These are phyloP conservation scores for Mus pahari DNA, from an alignment of 2,113 vertebrate species.

Conservation along the genomic window DNA sequence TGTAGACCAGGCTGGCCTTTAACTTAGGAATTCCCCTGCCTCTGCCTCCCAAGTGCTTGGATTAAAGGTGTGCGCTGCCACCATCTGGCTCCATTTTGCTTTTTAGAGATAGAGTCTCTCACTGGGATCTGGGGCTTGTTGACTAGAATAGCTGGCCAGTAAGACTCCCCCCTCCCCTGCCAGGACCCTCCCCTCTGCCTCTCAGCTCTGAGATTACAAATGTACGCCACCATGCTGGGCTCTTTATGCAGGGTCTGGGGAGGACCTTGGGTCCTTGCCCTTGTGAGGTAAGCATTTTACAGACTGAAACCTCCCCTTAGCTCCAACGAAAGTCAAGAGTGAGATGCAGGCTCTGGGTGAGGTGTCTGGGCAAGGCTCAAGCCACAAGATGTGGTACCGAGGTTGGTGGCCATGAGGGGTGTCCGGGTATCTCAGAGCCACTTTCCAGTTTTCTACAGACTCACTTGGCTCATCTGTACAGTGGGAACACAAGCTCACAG, in stretches of 20 bases:
- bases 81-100: neutral
- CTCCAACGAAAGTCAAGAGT: neutral
- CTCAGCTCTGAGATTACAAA: neutral
- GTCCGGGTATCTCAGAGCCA: neutral
- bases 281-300: neutral
- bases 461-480: neutral
- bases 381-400: neutral
- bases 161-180: too few species aligned
- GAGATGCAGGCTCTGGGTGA: neutral
- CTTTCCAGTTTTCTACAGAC: neutral
- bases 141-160: neutral
- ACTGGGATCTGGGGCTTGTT: neutral
- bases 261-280: neutral
- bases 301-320: neutral
- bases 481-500: neutral
- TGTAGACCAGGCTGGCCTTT: neutral
- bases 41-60: neutral
- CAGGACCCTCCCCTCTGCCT: neutral
- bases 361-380: fast-evolving
- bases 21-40: neutral
- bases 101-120: neutral
- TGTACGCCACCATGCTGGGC: neutral
- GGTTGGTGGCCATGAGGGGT: neutral
- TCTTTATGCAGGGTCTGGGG: neutral
- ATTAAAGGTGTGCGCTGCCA: neutral